Conservation (phyloP, 1,140 invertebrate species). For the Teleogryllus occipitalis region DNA sequence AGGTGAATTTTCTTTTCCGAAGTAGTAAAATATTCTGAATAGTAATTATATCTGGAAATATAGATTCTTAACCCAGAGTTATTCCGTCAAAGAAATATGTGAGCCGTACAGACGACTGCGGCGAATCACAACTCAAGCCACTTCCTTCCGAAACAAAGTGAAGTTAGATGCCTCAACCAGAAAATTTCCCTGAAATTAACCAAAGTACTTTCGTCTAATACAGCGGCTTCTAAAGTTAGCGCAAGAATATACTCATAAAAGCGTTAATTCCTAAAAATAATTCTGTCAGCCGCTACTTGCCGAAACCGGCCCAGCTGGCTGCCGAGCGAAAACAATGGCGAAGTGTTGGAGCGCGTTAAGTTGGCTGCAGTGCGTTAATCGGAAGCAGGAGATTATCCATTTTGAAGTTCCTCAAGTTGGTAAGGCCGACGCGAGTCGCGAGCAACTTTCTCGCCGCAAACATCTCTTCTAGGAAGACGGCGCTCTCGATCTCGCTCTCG, state of each 20-base stretch:
- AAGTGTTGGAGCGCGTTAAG: constrained; percentile 3
- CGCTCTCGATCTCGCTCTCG: background rate
- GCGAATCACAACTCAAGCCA: background rate
- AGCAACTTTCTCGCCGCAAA: background rate
- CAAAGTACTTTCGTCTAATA: background rate
- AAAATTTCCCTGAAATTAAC: background rate
- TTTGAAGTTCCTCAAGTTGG: constrained; percentile 1
- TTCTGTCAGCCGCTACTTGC: background rate
- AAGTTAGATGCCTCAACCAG: background rate
- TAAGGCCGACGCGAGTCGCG: background rate
- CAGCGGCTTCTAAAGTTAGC: background rate
- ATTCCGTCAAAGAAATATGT: too few species aligned
- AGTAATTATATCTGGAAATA: too few species aligned
- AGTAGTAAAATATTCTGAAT: too few species aligned
- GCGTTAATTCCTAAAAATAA: background rate
- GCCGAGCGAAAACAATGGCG: background rate
- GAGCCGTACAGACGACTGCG: too few species aligned
- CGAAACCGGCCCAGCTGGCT: background rate
- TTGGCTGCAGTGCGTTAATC: constrained; percentile 3
- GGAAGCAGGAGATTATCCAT: constrained; percentile 3
- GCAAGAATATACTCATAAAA: constrained; percentile 5
- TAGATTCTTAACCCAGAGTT: too few species aligned
- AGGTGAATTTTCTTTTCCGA: too few species aligned
- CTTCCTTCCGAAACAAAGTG: background rate
- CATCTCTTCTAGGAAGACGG: background rate